Evolutionary conservation across 2,888 invertebrate genomes (phyloP), one percentile per base, ranked within the genome.

Genomic region (Coronaproctus castanopsis): DNA sequence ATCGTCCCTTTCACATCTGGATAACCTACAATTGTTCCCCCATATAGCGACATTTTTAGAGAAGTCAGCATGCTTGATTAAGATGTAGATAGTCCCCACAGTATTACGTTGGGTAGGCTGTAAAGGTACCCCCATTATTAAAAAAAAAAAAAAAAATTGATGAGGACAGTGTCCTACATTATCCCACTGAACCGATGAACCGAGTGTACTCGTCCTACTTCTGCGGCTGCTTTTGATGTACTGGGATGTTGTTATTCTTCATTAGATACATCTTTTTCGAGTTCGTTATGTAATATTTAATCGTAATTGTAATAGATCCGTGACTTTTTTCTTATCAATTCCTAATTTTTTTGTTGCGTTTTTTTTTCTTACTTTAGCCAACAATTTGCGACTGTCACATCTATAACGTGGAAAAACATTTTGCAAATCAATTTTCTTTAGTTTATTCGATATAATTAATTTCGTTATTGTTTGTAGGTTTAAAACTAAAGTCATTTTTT

Each of bases 341-440:
- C 36, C 36, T 8, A 36, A 36, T 5, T 14, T 56, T 36, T 48
- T 22, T 54, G 55, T 57, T 18, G 24, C 36, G n/a, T n/a, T n/a
- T n/a, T n/a, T 48, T 55, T 21, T 48, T 19, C 57, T 14, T 60
- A 60, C 21, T 57, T 24, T 24, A 54, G 3, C 49, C 54, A 60
- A 20, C 20, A 52, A 51, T 62, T 60, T 48, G 57, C 51, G 10
- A 56, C 55, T 50, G 57, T 48, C 10, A 62, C 23, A 22, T 62
- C 58, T 21, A 62, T 21, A n/a, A 24, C 57, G 56, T 61, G 58
- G 49, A 54, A 56, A 24, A 55, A 61, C 8, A 61, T 48, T 1
- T 58, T 53, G 14, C 59, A 57, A 48, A 58, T 57, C 64, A 61
- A 64, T 36, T 64, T 64, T 21, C 24, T 10, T 20, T 61, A 62